Conservation (phyloP, 2,888 invertebrate species). For the Sphaeridia pumilis region DNA sequence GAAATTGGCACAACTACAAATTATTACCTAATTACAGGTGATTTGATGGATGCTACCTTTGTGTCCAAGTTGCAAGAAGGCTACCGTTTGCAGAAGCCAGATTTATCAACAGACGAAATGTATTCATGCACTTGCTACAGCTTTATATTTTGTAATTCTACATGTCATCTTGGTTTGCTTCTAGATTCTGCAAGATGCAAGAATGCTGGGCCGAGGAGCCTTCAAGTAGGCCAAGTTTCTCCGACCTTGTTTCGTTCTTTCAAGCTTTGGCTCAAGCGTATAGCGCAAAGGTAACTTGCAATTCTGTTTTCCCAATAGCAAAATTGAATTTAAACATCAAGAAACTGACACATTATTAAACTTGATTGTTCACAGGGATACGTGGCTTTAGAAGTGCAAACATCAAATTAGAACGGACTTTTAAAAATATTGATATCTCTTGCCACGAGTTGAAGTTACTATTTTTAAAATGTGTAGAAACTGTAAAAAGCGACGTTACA, state of each 20-base stretch:
- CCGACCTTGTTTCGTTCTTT: background rate
- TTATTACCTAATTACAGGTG: background rate
- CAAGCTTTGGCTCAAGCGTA: background rate
- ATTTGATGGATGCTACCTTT: slow-evolving; percentile 2
- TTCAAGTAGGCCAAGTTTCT: background rate
- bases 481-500: too few relatives aligned
- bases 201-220: slow-evolving; percentile 8
- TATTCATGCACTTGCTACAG: background rate
- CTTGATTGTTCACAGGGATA: too few relatives aligned
- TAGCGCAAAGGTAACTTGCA: background rate
- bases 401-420: background rate
- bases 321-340: background rate
- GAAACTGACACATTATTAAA: background rate
- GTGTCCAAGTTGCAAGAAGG: background rate
- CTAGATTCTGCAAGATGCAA: slow-evolving; percentile 4
- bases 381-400: background rate
- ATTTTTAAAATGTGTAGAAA: too few relatives aligned
- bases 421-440: too few relatives aligned
- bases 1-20: background rate
- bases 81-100: background rate
- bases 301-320: background rate
- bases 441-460: too few relatives aligned
- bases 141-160: background rate
- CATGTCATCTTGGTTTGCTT: background rate
- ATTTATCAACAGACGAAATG: slow-evolving; percentile 1